A percentile compares a stretch with the other conserved stretches of the same genome.
These are phyloP conservation scores for Meliscaeva auricollis DNA, from an alignment of 2,888 invertebrate genomes.

Conservation along the genomic window DNA sequence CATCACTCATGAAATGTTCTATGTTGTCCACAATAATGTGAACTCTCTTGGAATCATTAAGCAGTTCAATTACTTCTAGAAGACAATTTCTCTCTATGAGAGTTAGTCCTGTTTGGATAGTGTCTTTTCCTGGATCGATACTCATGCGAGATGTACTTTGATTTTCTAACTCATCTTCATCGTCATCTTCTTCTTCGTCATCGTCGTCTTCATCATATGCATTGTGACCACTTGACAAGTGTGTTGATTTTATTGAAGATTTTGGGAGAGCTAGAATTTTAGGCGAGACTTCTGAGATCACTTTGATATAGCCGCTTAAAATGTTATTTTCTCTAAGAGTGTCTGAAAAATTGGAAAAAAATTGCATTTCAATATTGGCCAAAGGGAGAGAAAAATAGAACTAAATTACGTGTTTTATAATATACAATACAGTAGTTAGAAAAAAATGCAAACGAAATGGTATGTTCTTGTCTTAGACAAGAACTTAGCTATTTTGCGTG, in stretches of 20 bases:
- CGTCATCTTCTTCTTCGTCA: conserved; percentile 80
- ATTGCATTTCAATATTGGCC: no score
- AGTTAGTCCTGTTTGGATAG: conserved; percentile 74
- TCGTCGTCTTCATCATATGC: conserved; percentile 79
- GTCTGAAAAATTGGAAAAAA: conserved; percentile 72
- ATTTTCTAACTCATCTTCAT: conserved; percentile 78
- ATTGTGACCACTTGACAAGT: conserved; percentile 77
- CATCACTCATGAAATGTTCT: conserved; percentile 82
- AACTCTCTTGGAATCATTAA: conserved; percentile 88
- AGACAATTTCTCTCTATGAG: conserved; percentile 81
- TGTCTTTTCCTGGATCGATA: conserved; percentile 32
- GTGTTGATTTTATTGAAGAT: conserved; percentile 78
- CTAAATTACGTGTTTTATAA: no score
- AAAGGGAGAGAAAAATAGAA: no score
- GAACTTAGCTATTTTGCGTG: no score
- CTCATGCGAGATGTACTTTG: conserved; percentile 79
- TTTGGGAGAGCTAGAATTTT: conserved; percentile 82
- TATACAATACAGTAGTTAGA: no score
- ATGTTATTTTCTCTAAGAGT: conserved; percentile 78
- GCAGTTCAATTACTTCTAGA: conserved; percentile 85
- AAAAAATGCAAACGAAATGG: no score
- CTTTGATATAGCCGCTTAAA: conserved; percentile 81
- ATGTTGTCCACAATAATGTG: conserved; percentile 84
- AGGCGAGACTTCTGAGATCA: conserved; percentile 82
- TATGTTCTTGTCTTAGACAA: no score